Evolutionary conservation across 1,140 invertebrate species (phyloP), one percentile per base, ranked within the genome.

Genomic region (Lepidurus apus): DNA sequence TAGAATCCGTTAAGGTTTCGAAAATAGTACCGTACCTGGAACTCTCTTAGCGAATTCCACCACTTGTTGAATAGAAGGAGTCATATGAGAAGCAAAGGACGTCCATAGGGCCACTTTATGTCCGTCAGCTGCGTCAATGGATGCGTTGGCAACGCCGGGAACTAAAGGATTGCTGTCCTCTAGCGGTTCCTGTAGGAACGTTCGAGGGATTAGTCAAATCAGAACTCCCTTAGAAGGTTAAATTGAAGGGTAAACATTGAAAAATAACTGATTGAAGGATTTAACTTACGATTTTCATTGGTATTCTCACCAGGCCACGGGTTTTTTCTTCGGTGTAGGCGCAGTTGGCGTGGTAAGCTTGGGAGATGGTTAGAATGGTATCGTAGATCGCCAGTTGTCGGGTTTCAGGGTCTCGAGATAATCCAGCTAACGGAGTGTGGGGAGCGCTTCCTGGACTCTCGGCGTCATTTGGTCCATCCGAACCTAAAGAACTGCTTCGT

Each of bases 11-110:
- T 13, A 65, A 65, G 17, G 21, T 21, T 65, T 65, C 21, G 5
- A 65, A 7, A n/a, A 7, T 13, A 21, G 10, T n/a, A 8, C 79
- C 81, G 81, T 82, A 88, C 87, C 93, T 47, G 95, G 95, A 80
- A 96, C 91, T 82, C 93, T 88, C 86, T 97, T 98, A 26, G 95
- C 95, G 84, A 97, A 97, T 84, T 97, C 95, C 7, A 98, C 95
- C 81, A 97, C 92, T 84, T 93, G 91, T 82, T 96, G 94, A 13
- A 97, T 94, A 73, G 91, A 91, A 1, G 94, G 94, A 5, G 93
- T 93, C 79, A 95, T 90, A 75, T 91, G 90, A 26, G 89, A 86
- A 17, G 93, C 92, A 81, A 94, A 89, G 81, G 81, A 78, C n/a
- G 82, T 80, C 78, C 82, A 83, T 65, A 82, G 79, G 26, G 82